Evolutionary conservation across 1,140 invertebrate genomes (phyloP).

Genomic region (Zaprionus tsacasi): DNA sequence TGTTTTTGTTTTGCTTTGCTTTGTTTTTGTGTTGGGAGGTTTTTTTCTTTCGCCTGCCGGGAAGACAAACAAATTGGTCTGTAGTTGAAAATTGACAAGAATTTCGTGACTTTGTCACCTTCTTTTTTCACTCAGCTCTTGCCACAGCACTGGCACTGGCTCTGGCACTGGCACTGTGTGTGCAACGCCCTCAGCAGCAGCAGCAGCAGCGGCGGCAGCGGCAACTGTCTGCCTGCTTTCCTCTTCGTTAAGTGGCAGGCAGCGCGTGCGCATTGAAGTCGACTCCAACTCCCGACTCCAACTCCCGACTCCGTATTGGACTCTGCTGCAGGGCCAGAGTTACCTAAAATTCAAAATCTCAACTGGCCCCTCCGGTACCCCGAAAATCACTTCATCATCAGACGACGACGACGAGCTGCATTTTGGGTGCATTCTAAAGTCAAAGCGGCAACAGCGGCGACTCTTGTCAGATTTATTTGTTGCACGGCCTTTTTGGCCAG

Average conservation of each 20-base stretch:
- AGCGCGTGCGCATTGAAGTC: slow-evolving; percentile 78
- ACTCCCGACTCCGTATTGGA: neutral
- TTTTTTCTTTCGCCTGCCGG: slow-evolving; percentile 54
- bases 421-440: slow-evolving; percentile 69
- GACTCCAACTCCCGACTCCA: slow-evolving; percentile 28
- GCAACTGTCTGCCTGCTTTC: slow-evolving; percentile 52
- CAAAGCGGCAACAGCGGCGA: slow-evolving; percentile 62
- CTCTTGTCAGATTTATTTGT: slow-evolving; percentile 80
- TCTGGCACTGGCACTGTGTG: slow-evolving; percentile 30
- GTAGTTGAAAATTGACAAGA: slow-evolving; percentile 84
- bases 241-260: slow-evolving; percentile 78
- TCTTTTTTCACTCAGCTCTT: slow-evolving; percentile 65
- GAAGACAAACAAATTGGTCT: slow-evolving; percentile 84
- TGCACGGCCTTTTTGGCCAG: slow-evolving; percentile 42
- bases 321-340: slow-evolving; percentile 30
- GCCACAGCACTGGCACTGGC: slow-evolving; percentile 25
- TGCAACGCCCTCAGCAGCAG: slow-evolving; percentile 73
- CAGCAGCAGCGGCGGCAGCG: slow-evolving; percentile 31
- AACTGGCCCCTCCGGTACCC: slow-evolving; percentile 9
- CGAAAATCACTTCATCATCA: slow-evolving; percentile 78
- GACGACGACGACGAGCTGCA: slow-evolving; percentile 18
- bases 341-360: slow-evolving; percentile 44
- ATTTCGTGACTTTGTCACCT: slow-evolving; percentile 84
- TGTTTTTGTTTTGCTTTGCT: slow-evolving; percentile 60
- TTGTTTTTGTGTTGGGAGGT: slow-evolving; percentile 29